Evolutionary conservation across 2,888 invertebrate species (phyloP).

Genomic region (Perizoma flavofasciatum): DNA sequence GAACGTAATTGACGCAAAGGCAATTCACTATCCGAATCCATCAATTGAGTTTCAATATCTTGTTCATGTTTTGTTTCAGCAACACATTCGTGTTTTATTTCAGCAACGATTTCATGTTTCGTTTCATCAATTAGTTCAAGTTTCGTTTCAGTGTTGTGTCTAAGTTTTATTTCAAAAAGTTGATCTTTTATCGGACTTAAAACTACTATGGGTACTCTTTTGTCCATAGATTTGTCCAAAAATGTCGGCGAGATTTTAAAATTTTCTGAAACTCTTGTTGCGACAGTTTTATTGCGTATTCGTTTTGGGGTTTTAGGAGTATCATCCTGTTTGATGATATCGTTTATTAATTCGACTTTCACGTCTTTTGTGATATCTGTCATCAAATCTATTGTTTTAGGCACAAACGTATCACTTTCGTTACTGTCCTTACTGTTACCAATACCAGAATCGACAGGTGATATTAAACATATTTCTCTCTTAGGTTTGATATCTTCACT

Average conservation of each 20-base stretch:
- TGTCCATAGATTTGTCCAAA: conserved; percentile 7
- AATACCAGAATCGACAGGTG: conserved; percentile 25
- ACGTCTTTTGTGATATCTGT: conserved; percentile 19
- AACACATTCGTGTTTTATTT: conserved; percentile 11
- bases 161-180: background rate
- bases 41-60: conserved; percentile 14
- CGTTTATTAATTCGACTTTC: conserved; percentile 17
- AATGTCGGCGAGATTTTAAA: conserved; percentile 2
- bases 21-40: conserved; percentile 22
- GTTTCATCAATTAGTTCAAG: background rate
- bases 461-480: conserved; percentile 40
- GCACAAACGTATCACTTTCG: conserved; percentile 3
- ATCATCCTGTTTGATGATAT: background rate
- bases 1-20: conserved; percentile 20
- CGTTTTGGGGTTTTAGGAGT: conserved; percentile 19
- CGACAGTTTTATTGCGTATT: conserved; percentile 8
- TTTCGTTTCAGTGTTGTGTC: background rate
- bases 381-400: conserved; percentile 2
- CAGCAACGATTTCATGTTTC: background rate
- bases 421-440: conserved; percentile 25
- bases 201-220: conserved; percentile 21
- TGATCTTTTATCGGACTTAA: conserved; percentile 22
- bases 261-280: conserved; percentile 13
- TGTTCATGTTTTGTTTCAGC: conserved; percentile 11
- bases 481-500: conserved; percentile 13